Evolutionary conservation across 2,797 vertebrate genomes (phyloP), one percentile per base, ranked within the genome.

Genomic region (Sebastes umbrosus): DNA sequence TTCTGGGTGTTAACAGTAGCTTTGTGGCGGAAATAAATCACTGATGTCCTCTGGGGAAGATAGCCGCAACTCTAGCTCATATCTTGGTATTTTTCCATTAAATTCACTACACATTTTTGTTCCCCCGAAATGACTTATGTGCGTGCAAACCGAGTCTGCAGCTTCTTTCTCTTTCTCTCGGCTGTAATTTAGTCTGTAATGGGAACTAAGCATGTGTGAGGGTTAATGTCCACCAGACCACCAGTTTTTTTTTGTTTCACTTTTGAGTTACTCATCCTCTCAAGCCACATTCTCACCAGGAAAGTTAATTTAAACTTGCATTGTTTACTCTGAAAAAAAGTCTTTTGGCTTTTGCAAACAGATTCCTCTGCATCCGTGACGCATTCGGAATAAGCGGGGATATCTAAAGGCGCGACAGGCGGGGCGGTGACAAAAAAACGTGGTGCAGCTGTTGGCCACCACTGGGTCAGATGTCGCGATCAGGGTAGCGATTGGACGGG

Each of bases 401-500:
- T 18, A 57, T 43, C 8, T 22, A 2, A 74, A 27, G 14, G 43
- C 65, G 14, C 13, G 27, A 27, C 52, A 5, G 65, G 36, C 32
- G n/a, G 52, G 22, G 62, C 29, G 0, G 20, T 81, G 87, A 43
- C 59, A 34, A 34, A 63, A 31, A 73, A 76, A 75, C 69, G 39
- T 22, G 3, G 20, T 81, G 87, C 92, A 92, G 90, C 88, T 93
- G 90, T 91, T 89, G 75, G 27, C 22, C 84, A 86, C 87, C 86
- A 12, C 92, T 91, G 89, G 88, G 88, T 93, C 91, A 60, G 73
- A 83, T 93, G 80, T 91, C 91, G 8, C 4, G 5, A 12, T 8
- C 64, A 6, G 57, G 29, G n/a, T 3, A 3, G 32, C 6, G 57
- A 80, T 80, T 85, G 80, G 90, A 14, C 12, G 6, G 55, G 59